These are phyloP conservation scores for Typhlichthys eigenmanni DNA, from an alignment of 2,797 vertebrate species.

Conservation along the genomic window DNA sequence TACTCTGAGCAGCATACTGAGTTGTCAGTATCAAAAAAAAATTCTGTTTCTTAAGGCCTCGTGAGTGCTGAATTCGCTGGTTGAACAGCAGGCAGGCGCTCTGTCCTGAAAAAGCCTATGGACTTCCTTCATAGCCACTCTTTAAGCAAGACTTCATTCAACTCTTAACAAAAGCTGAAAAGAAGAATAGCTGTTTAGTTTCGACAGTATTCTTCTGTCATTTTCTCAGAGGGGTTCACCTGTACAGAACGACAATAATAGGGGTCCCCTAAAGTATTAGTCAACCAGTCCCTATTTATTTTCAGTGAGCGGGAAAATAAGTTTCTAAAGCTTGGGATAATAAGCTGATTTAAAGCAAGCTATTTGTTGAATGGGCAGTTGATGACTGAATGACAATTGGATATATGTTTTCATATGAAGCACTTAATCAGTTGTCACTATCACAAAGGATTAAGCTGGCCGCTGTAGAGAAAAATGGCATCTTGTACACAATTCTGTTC, in stretches of 20 bases:
- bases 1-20: conserved; percentile 65
- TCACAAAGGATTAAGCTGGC: conserved; percentile 40
- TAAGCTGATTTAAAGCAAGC: conserved; percentile 64
- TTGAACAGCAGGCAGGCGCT: conserved; percentile 55
- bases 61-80: conserved; percentile 56
- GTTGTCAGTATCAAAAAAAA: conserved; percentile 52
- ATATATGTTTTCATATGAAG: conserved; percentile 48
- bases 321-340: conserved; percentile 69
- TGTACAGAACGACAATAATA: conserved; percentile 20
- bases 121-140: conserved; percentile 31
- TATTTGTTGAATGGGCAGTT: conserved; percentile 61
- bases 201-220: conserved; percentile 34
- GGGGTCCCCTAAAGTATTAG: conserved; percentile 61
- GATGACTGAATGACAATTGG: conserved; percentile 51
- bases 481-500: conserved; percentile 51
- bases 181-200: conserved; percentile 30
- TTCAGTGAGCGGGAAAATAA: conserved; percentile 82
- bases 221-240: conserved; percentile 49
- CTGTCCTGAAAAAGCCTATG: conserved; percentile 41
- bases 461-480: conserved; percentile 38
- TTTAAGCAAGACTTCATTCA: conserved; percentile 33
- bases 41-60: conserved; percentile 43
- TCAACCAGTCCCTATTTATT: conserved; percentile 72
- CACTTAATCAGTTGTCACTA: conserved; percentile 47
- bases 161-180: conserved; percentile 22